Conservation (phyloP, 2,888 invertebrate genomes). For the Eristalinus sepulchralis region DNA sequence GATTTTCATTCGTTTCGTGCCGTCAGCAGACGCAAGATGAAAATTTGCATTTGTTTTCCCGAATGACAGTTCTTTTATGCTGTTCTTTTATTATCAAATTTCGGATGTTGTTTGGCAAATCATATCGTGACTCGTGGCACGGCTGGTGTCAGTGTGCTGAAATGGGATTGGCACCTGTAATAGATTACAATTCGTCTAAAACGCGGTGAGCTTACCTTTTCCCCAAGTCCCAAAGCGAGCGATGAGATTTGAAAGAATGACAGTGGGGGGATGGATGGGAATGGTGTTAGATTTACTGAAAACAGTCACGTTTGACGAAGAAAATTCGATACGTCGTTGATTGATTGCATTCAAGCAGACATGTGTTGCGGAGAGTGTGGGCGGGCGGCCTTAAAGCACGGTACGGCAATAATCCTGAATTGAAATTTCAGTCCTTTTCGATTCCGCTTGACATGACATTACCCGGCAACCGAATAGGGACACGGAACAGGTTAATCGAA, state of each 20-base stretch:
- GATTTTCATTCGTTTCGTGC: conserved; percentile 6
- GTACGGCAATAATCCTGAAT: conserved; percentile 3
- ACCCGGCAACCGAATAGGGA: neutral
- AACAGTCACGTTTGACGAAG: conserved; percentile 19
- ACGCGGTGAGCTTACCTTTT: neutral
- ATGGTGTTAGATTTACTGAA: conserved; percentile 10
- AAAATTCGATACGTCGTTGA: conserved; percentile 44
- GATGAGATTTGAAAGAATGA: neutral
- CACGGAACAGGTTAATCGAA: conserved; percentile 3
- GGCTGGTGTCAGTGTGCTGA: neutral
- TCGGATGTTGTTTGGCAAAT: conserved; percentile 23
- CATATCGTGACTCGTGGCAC: conserved; percentile 11
- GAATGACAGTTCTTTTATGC: conserved; percentile 15
- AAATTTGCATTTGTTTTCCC: conserved; percentile 31
- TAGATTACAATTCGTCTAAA: conserved; percentile 22
- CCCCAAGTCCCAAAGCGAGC: neutral
- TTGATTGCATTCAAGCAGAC: conserved; percentile 36
- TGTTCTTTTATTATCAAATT: neutral
- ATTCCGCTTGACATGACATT: neutral
- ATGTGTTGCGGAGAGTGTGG: neutral
- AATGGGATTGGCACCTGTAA: conserved; percentile 40
- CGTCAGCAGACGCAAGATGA: neutral
- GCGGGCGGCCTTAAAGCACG: conserved; percentile 4
- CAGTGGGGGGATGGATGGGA: neutral
- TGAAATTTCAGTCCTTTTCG: conserved; percentile 1